A percentile compares a stretch with the other conserved stretches of the same genome.
Conservation (phyloP, 2,797 vertebrate species). For the Phataginus tetradactyla region DNA sequence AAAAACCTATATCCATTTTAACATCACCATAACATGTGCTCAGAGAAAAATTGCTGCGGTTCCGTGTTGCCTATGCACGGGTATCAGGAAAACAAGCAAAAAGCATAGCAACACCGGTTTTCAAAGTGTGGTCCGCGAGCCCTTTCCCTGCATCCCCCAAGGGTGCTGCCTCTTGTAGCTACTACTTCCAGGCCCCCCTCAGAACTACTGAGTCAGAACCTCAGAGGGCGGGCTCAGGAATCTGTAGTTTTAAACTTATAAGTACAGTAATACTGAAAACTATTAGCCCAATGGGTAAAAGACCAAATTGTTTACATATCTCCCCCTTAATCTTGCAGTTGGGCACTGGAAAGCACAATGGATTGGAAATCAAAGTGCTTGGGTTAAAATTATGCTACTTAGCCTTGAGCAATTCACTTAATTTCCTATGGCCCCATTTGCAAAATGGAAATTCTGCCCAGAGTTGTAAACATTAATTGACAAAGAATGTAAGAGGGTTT, state of each 20-base stretch:
- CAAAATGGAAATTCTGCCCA: constrained; percentile 43
- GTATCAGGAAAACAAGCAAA: background rate
- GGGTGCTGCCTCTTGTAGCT: background rate
- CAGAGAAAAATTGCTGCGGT: background rate
- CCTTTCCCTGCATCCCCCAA: background rate
- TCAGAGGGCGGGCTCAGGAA: background rate
- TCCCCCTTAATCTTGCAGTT: constrained; percentile 15
- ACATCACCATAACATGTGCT: background rate
- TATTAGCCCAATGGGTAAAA: constrained; percentile 42
- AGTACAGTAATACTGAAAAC: constrained; percentile 39
- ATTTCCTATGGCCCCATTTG: constrained; percentile 13
- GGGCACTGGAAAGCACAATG: constrained; percentile 31
- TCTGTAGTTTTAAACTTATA: background rate
- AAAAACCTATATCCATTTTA: background rate
- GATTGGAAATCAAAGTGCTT: constrained; percentile 41
- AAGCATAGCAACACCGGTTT: background rate
- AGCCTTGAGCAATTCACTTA: constrained; percentile 29
- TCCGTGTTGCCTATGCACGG: no score
- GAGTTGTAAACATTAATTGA: constrained; percentile 43
- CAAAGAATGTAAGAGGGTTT: background rate
- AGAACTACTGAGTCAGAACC: background rate
- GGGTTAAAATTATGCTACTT: constrained; percentile 19
- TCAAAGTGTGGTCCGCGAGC: background rate
- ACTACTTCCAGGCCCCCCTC: accelerated
- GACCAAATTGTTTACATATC: background rate